These are phyloP conservation scores for Paramuricea clavata DNA, from an alignment of 92 coral and sea anemone genomes.

Conservation along the genomic window DNA sequence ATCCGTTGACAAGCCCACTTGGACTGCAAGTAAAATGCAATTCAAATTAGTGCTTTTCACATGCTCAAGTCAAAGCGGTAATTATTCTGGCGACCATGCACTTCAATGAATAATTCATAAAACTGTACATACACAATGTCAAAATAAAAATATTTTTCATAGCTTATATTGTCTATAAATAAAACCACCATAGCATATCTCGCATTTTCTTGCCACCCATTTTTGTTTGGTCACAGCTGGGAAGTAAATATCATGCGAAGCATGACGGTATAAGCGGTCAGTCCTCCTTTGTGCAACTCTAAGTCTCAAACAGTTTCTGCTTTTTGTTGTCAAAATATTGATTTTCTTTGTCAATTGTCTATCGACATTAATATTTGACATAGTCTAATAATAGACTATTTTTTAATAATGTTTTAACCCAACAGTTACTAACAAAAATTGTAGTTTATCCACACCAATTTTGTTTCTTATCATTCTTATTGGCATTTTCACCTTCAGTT, in stretches of 20 bases:
- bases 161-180: neutral
- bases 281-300: conserved; percentile 2
- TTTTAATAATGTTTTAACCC: too few species aligned
- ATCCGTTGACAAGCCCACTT: neutral
- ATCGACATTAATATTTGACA: too few species aligned
- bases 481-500: too few species aligned
- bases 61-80: neutral
- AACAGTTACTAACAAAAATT: too few species aligned
- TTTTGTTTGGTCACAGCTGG: neutral
- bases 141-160: neutral
- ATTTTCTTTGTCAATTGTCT: too few species aligned
- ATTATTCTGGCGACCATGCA: neutral
- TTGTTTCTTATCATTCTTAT: too few species aligned
- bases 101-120: neutral
- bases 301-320: too few species aligned
- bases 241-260: neutral
- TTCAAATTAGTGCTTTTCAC: neutral
- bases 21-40: neutral
- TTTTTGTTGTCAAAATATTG: too few species aligned
- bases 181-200: neutral
- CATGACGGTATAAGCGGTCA: conserved; percentile 3
- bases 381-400: too few species aligned
- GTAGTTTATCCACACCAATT: too few species aligned
- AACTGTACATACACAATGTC: neutral
- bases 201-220: neutral